Evolutionary conservation across 1,140 invertebrate species (phyloP), one percentile per base, ranked within the genome.

Genomic region (Parasteatoda tepidariorum): DNA sequence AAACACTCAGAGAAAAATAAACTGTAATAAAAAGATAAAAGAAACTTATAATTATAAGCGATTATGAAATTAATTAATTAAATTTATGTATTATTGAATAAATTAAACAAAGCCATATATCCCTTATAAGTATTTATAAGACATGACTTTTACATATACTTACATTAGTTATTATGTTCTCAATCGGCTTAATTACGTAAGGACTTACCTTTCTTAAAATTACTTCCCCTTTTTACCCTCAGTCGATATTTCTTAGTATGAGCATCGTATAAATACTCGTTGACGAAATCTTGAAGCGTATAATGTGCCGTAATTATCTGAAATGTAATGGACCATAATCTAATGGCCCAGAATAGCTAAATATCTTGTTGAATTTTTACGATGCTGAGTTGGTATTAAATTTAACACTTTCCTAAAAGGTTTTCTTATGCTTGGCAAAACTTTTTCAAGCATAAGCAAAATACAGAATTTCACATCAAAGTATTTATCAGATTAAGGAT

Each of bases 381-480:
- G 67, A 48, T 48, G 67, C 67, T 70, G 67, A 70, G 26, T 70
- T 26, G 67, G 24, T 24, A 70, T 70, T 54, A 70, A 70, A 70
- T 70, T 54, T 48, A 70, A 70, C 22, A 34, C 34, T 41, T 22
- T 70, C 54, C 22, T 18, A 70, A 70, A 70, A 28, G 22, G 34
- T 18, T 70, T 70, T 70, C 13, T 24, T 70, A 22, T 70, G 67
- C 67, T 70, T 70, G 67, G 54, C 38, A 70, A 41, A 70, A 41
- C 33, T 54, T 70, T 24, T 18, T 31, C 28, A 15, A 54, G 67
- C 30, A n/a, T n/a, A n/a, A n/a, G n/a, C n/a, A n/a, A n/a, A n/a
- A n/a, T n/a, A n/a, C n/a, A n/a, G n/a, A n/a, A n/a, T n/a, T n/a
- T n/a, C n/a, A n/a, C n/a, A n/a, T n/a, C n/a, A n/a, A n/a, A n/a